Percentiles rank a stretch among this genome's conserved stretches.
These are phyloP conservation scores for Penaeus japonicus DNA, from an alignment of 1,140 invertebrate genomes.

Conservation along the genomic window DNA sequence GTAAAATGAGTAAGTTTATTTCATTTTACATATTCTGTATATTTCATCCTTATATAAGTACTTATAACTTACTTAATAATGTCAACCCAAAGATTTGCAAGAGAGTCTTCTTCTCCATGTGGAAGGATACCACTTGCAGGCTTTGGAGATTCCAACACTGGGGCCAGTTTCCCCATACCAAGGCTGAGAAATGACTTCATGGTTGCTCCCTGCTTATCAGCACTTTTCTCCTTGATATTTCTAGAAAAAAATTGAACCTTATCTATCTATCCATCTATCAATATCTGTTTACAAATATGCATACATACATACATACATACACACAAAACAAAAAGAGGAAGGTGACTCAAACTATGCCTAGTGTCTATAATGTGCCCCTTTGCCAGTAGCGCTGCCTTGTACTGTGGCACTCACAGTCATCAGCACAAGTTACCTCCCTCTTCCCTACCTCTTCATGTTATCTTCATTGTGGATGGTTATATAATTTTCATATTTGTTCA, in stretches of 20 bases:
- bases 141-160: conserved; percentile 18
- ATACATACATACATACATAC: not conserved
- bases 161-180: conserved; percentile 7
- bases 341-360: no score
- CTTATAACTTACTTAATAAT: conserved; percentile 31
- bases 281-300: not conserved
- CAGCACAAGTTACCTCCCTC: no score
- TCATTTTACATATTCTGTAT: no score
- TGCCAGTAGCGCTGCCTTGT: no score
- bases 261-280: no score
- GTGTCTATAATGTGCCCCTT: no score
- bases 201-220: not conserved
- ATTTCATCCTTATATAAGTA: not conserved
- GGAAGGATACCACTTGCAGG: conserved; percentile 34
- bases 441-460: no score
- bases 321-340: no score
- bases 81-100: conserved; percentile 36
- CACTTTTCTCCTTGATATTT: not conserved
- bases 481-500: no score
- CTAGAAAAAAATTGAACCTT: not conserved
- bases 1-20: no score
- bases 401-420: no score
- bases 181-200: conserved; percentile 36
- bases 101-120: conserved; percentile 31
- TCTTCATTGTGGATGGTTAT: no score